Conservation (phyloP, 2,113 vertebrate genomes). For the Tragelaphus strepsiceros region DNA sequence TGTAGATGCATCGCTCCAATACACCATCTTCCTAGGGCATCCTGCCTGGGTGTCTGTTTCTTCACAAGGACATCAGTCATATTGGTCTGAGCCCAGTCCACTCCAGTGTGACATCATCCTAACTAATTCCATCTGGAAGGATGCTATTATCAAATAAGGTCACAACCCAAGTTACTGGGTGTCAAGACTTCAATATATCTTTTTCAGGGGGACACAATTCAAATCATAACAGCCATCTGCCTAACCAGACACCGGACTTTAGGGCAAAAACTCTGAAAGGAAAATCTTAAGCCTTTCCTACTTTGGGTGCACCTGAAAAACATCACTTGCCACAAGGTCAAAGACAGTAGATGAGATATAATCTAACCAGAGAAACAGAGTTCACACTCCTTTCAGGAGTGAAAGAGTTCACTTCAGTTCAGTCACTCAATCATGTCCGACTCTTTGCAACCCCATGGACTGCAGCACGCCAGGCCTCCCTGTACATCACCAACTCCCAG, state of each 20-base stretch:
- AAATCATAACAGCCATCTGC: background rate
- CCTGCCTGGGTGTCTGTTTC: background rate
- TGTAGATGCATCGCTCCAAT: no score
- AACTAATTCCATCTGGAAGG: background rate
- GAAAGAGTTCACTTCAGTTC: background rate
- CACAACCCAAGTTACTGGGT: background rate
- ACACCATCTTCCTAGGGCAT: rapidly evolving
- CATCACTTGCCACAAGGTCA: background rate
- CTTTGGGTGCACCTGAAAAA: background rate
- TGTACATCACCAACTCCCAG: background rate
- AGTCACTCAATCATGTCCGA: background rate
- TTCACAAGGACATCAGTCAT: background rate
- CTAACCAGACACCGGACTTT: background rate
- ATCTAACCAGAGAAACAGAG: background rate
- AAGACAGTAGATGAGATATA: background rate
- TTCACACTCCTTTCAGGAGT: background rate
- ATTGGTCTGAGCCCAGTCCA: background rate
- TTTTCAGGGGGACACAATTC: background rate
- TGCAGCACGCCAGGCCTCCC: background rate
- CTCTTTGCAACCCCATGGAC: background rate
- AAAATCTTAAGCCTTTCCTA: background rate
- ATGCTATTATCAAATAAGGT: background rate
- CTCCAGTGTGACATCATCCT: background rate
- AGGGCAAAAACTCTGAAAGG: background rate
- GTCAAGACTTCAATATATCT: background rate